A percentile compares a stretch with the other conserved stretches of the same genome.
Evolutionary conservation across 2,797 vertebrate genomes (phyloP).

Genomic region (Typhlichthys eigenmanni): DNA sequence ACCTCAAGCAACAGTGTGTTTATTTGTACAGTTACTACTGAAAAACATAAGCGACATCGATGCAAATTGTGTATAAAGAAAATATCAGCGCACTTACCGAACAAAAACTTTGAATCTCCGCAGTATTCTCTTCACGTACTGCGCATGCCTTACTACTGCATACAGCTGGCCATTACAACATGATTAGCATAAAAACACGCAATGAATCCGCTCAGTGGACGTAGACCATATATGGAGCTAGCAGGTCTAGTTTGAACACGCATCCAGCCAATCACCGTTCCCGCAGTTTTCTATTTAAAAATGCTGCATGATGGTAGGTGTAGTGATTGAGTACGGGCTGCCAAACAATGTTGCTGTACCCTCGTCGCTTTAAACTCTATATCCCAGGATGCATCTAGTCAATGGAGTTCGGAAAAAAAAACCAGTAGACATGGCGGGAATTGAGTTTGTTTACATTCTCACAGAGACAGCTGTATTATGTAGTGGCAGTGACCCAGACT

Average conservation of each 20-base stretch:
- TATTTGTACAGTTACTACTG: not conserved
- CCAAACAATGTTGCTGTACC: not conserved
- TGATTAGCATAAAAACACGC: constrained; percentile 74
- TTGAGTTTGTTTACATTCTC: constrained; percentile 72
- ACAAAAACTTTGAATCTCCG: constrained; percentile 82
- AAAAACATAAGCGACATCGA: not conserved
- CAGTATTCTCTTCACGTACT: constrained; percentile 63
- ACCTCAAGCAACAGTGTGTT: not conserved
- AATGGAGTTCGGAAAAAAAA: constrained; percentile 45
- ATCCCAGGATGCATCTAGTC: constrained; percentile 49
- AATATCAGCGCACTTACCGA: constrained; percentile 70
- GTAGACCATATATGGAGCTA: constrained; percentile 75
- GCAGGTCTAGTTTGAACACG: constrained; percentile 70
- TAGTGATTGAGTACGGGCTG: constrained; percentile 37
- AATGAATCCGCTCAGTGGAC: constrained; percentile 56
- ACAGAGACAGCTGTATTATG: constrained; percentile 6
- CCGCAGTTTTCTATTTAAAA: constrained; percentile 9
- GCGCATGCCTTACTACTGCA: constrained; percentile 81
- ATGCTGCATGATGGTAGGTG: constrained; percentile 65
- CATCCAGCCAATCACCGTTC: constrained; percentile 62
- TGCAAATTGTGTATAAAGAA: constrained; percentile 22
- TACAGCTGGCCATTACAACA: constrained; percentile 75
- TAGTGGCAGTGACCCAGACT: not conserved
- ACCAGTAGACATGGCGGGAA: constrained; percentile 71
- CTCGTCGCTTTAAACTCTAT: constrained; percentile 35